phyloP scores from a whole-genome alignment of 2,797 vertebrate species.

The Ambastaia sidthimunki region DNA sequence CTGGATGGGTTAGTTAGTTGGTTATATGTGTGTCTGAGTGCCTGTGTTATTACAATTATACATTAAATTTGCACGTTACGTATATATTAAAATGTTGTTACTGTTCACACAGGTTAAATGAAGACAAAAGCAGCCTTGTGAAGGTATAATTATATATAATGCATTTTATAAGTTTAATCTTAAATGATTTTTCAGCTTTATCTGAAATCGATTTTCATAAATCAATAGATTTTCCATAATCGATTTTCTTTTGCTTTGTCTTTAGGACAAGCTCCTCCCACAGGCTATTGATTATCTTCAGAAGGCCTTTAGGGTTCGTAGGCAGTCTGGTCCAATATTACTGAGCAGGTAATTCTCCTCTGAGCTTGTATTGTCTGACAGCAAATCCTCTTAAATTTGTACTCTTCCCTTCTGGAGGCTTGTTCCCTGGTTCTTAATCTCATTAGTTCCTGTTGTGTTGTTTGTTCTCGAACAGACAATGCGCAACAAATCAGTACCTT shows the following conservation, averaged over 20 bases:
- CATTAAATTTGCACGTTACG: background rate
- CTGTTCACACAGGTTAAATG: slow-evolving; percentile 72
- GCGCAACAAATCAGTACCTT: slow-evolving; percentile 90
- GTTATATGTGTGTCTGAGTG: slow-evolving; percentile 6
- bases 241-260: slow-evolving; percentile 44
- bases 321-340: slow-evolving; percentile 83
- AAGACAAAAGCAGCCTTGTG: slow-evolving; percentile 82
- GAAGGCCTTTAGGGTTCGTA: slow-evolving; percentile 88
- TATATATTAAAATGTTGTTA: slow-evolving; percentile 40
- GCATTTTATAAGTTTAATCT: background rate
- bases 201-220: slow-evolving; percentile 1
- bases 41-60: slow-evolving; percentile 7
- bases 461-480: slow-evolving; percentile 82
- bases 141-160: slow-evolving; percentile 74
- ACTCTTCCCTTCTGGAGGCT: background rate
- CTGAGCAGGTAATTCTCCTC: slow-evolving; percentile 85
- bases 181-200: background rate
- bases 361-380: slow-evolving; percentile 8
- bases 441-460: slow-evolving; percentile 21
- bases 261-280: slow-evolving; percentile 92
- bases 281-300: slow-evolving; percentile 94
- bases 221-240: background rate
- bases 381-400: slow-evolving; percentile 48
- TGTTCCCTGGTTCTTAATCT: slow-evolving; percentile 2
- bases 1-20: slow-evolving; percentile 84